A percentile compares a stretch with the other conserved stretches of the same genome.
These are phyloP conservation scores for Lota lota DNA, from an alignment of 2,113 vertebrate species.

Conservation along the genomic window DNA sequence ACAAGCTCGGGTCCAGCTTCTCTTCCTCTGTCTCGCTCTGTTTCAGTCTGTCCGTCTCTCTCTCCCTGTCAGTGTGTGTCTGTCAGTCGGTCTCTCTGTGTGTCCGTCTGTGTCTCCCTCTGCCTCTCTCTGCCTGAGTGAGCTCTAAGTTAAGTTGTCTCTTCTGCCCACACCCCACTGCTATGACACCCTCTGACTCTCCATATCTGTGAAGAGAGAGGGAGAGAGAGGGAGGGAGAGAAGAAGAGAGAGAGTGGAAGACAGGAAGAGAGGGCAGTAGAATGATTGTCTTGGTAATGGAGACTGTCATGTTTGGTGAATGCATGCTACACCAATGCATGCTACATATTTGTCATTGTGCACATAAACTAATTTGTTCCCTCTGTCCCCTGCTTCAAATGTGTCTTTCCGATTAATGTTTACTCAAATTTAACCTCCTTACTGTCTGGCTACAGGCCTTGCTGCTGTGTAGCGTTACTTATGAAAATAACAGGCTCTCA, in stretches of 20 bases:
- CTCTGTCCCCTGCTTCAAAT: slow-evolving; percentile 20
- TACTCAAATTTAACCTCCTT: slow-evolving; percentile 47
- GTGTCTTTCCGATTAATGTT: slow-evolving; percentile 51
- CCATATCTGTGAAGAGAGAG: slow-evolving; percentile 17
- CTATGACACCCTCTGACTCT: too few relatives aligned
- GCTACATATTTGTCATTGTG: slow-evolving; percentile 51
- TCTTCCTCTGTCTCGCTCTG: slow-evolving; percentile 34
- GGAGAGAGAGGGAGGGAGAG: slow-evolving; percentile 28
- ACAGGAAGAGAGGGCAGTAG: slow-evolving; percentile 41
- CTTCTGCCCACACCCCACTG: too few relatives aligned
- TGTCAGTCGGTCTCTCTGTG: too few relatives aligned
- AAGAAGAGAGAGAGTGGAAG: slow-evolving; percentile 19
- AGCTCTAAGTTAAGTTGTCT: too few relatives aligned
- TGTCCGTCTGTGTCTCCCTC: too few relatives aligned
- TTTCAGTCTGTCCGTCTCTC: slow-evolving; percentile 21
- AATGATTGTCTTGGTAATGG: slow-evolving; percentile 63
- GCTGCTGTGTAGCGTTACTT: background rate
- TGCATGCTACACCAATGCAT: slow-evolving; percentile 56
- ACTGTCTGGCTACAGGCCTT: slow-evolving; percentile 34
- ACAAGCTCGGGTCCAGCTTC: slow-evolving; percentile 19
- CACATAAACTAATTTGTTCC: slow-evolving; percentile 63
- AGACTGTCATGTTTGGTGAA: slow-evolving; percentile 63
- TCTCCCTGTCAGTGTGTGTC: too few relatives aligned
- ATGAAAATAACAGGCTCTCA: too few relatives aligned
- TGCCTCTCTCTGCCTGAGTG: too few relatives aligned